Base-by-base conservation (phyloP, 2,113 vertebrate species). In the Blennius ocellaris region DNA sequence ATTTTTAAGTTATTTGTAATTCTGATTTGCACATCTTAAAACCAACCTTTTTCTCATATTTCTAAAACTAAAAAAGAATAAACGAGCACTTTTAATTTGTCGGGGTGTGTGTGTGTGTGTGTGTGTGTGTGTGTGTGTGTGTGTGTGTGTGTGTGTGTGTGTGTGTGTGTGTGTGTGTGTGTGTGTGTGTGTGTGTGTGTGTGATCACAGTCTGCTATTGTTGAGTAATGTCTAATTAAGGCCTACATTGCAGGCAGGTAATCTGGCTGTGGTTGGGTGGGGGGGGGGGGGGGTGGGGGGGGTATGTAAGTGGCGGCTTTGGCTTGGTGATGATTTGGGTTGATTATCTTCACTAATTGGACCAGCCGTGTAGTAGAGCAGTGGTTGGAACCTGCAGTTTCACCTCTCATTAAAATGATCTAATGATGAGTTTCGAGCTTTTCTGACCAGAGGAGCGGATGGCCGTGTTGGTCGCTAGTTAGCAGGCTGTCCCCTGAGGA, bases 351-450 rank as follows among this genome's bases (percentile, higher is more conserved):
- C 75, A 71, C 86, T 93, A 94, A 93, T 93, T 93, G 91, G 88
- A 60, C 83, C 65, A 53, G 78, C 76, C 77, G 65, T 81, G 89
- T 66, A 80, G 81, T 66, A 2, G 78, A 84, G 83, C 80, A 52
- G 52, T 58, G 82, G 80, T 74, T 85, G 76, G 80, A 90, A 74
- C 79, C 79, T 71, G 76, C 75, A 70, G 76, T 73, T 86, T 90
- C 91, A 87, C 90, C 90, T 88, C 91, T 93, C 89, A 92, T 93
- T 93, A 94, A 88, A 92, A 87, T 60, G 62, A 88, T 84, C 82
- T 91, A 91, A 91, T 91, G 92, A 92, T 85, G 85, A 85, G 77
- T 72, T 68, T 80, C 66, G 56, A 70, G 69, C 83, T 80, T 74
- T 44, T 78, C 79, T 90, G 89, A 87, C 87, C 89, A 54, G 71